Evolutionary conservation across 2,888 invertebrate species (phyloP).

Genomic region (Lottia scabra): DNA sequence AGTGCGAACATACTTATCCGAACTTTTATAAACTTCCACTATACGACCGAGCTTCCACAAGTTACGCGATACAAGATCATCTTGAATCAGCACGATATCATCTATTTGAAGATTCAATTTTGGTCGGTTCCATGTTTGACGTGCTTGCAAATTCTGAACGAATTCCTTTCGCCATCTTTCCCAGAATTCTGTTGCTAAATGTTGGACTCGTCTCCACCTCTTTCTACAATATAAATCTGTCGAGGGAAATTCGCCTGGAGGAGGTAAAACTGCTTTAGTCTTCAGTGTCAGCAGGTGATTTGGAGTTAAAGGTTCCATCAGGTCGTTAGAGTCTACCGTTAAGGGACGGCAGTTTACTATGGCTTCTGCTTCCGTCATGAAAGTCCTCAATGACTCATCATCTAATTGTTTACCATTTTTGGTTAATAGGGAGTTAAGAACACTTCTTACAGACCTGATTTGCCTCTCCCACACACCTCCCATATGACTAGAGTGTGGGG

Average conservation of each 20-base stretch:
- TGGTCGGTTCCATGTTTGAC: conserved; percentile 30
- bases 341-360: conserved; percentile 33
- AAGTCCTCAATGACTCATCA: conserved; percentile 26
- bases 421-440: conserved; percentile 26
- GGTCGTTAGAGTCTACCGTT: conserved; percentile 12
- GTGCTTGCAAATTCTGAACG: conserved; percentile 25
- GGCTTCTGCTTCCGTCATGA: conserved; percentile 27
- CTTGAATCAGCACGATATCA: conserved; percentile 38
- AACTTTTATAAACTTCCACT: conserved; percentile 7
- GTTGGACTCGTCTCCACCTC: conserved; percentile 35
- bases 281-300: conserved; percentile 27
- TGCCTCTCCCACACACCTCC: conserved; percentile 49
- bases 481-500: conserved; percentile 43
- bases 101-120: conserved; percentile 27
- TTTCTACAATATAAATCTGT: conserved; percentile 31
- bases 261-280: conserved; percentile 10
- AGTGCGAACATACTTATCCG: conserved; percentile 30
- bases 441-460: conserved; percentile 37
- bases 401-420: conserved; percentile 19
- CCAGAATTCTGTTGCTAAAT: conserved; percentile 40
- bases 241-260: conserved; percentile 28
- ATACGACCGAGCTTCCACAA: conserved; percentile 30
- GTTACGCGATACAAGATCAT: conserved; percentile 30
- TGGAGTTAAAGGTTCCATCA: conserved; percentile 25
- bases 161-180: conserved; percentile 36